A percentile compares a stretch with the other conserved stretches of the same genome.
These are phyloP conservation scores for Orthonyx spaldingii DNA, from an alignment of 2,113 vertebrate species.

Conservation along the genomic window DNA sequence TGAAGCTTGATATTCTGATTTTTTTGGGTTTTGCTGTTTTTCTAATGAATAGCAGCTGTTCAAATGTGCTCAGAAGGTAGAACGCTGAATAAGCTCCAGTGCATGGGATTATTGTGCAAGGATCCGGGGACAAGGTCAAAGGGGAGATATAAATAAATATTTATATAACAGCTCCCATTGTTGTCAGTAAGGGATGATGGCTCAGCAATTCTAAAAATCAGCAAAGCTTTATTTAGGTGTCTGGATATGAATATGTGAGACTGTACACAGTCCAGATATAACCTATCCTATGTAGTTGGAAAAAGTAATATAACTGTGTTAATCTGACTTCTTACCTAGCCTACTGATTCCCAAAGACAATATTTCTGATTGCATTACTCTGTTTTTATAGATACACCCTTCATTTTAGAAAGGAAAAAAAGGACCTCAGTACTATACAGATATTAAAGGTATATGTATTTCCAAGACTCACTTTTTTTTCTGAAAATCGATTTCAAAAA, in stretches of 20 bases:
- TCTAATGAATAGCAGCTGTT: slow-evolving; percentile 44
- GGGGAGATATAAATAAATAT: slow-evolving; percentile 33
- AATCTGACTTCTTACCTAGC: not conserved
- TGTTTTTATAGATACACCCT: not conserved
- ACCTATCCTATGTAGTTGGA: not conserved
- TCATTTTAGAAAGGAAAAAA: not conserved
- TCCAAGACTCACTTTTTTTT: not conserved
- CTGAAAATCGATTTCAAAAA: not conserved
- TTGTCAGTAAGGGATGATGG: not conserved
- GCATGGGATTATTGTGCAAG: not conserved
- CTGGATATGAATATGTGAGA: not conserved
- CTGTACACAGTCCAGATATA: not conserved
- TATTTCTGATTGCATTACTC: not conserved
- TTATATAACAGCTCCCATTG: not conserved
- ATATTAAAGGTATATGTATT: not conserved
- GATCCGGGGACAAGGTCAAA: not conserved
- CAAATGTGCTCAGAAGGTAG: not conserved
- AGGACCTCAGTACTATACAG: not conserved
- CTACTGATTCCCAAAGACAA: not conserved
- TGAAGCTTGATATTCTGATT: not conserved
- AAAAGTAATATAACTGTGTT: not conserved
- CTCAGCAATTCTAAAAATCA: slow-evolving; percentile 19
- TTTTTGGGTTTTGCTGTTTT: slow-evolving; percentile 5
- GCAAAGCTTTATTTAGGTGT: not conserved
- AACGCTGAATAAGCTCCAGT: not conserved